Percentiles rank a stretch among this genome's conserved stretches.
Conservation (phyloP, 1,140 invertebrate genomes). For the Trichogramma pretiosum region DNA sequence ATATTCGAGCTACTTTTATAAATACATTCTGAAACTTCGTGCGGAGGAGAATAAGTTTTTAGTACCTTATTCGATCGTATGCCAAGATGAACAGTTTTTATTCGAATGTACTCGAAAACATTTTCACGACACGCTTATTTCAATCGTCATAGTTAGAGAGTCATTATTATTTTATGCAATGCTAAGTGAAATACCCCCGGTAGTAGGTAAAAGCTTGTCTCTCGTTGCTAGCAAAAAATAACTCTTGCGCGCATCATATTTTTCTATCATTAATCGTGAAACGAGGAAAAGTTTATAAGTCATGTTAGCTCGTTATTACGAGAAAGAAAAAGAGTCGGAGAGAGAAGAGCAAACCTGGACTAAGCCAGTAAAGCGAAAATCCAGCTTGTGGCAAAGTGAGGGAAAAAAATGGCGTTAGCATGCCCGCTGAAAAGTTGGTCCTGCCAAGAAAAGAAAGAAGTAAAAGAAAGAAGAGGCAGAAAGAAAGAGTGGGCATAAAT, state of each 20-base stretch:
- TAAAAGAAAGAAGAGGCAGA: not conserved
- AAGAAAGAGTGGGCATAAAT: not conserved
- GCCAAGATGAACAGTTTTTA: too few species aligned
- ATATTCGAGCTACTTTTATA: too few species aligned
- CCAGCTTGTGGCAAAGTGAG: slow-evolving; percentile 1
- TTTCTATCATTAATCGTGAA: slow-evolving; percentile 10
- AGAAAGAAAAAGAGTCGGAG: not conserved
- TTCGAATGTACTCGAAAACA: too few species aligned
- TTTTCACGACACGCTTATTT: slow-evolving; percentile 4
- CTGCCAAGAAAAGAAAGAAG: not conserved
- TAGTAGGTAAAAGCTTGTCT: too few species aligned
- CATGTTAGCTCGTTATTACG: slow-evolving; percentile 6
- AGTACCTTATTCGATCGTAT: too few species aligned
- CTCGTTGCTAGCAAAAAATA: too few species aligned
- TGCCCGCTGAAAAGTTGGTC: slow-evolving; percentile 8
- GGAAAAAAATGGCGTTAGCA: not conserved
- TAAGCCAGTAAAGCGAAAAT: slow-evolving; percentile 13
- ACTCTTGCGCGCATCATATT: slow-evolving; percentile 8
- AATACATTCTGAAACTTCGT: too few species aligned
- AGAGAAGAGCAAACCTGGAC: not conserved
- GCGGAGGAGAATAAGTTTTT: too few species aligned
- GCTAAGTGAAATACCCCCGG: too few species aligned
- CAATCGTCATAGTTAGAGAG: too few species aligned
- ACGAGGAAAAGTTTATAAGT: slow-evolving; percentile 11
- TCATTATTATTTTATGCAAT: too few species aligned